These are phyloP conservation scores for Aethina tumida DNA, from an alignment of 1,140 invertebrate species.

Conservation along the genomic window DNA sequence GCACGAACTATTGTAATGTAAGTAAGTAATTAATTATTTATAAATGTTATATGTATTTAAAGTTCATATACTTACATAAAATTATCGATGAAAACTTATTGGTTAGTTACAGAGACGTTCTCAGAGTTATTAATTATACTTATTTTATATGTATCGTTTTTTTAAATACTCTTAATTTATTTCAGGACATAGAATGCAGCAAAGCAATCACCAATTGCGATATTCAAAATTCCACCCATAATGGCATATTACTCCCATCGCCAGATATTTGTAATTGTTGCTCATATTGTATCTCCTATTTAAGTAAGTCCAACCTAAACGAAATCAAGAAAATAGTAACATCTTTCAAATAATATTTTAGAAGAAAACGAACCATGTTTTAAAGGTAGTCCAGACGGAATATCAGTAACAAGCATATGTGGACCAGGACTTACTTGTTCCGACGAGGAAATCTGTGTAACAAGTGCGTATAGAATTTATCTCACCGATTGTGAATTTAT, in stretches of 20 bases:
- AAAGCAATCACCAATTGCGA: conserved; percentile 32
- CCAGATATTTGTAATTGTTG: conserved; percentile 49
- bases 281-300: conserved; percentile 41
- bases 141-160: not conserved
- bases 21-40: too few species aligned
- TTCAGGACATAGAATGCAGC: conserved; percentile 24
- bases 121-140: conserved; percentile 6
- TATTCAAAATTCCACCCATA: conserved; percentile 41
- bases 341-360: conserved; percentile 13
- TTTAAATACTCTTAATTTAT: conserved; percentile 5
- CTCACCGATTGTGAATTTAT: not conserved
- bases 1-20: too few species aligned
- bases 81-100: too few species aligned
- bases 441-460: conserved; percentile 13
- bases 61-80: too few species aligned
- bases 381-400: conserved; percentile 29
- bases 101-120: too few species aligned
- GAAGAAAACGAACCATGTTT: conserved; percentile 32
- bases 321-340: not conserved
- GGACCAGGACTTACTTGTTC: conserved; percentile 34
- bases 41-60: too few species aligned
- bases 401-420: conserved; percentile 32
- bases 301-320: conserved; percentile 30
- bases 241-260: conserved; percentile 38
- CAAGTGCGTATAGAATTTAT: conserved; percentile 21